Conservation (phyloP, 2,888 invertebrate species). For the Phengaris alcon region DNA sequence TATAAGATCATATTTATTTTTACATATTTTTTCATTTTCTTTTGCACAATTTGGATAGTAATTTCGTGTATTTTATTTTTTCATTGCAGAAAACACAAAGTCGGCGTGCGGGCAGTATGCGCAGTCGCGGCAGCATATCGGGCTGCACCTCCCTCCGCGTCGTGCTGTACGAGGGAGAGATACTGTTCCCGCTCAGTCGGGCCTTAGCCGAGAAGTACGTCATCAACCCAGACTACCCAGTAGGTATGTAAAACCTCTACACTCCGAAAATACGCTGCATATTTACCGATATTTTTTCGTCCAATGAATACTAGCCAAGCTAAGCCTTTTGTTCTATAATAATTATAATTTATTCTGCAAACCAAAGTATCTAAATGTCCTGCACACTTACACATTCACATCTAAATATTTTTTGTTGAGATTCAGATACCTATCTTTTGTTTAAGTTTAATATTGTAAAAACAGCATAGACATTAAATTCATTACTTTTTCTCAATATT, state of each 20-base stretch:
- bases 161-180: conserved; percentile 85
- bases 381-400: too few species aligned
- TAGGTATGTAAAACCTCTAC: conserved; percentile 51
- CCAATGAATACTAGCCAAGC: too few species aligned
- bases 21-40: neutral
- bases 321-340: too few species aligned
- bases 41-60: neutral
- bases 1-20: neutral
- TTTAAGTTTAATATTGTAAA: too few species aligned
- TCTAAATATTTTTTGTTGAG: too few species aligned
- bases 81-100: conserved; percentile 68
- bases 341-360: too few species aligned
- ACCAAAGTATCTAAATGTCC: too few species aligned
- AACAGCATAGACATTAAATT: neutral
- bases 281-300: too few species aligned
- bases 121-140: conserved; percentile 68
- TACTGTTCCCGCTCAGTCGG: conserved; percentile 88
- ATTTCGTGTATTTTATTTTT: neutral
- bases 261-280: neutral
- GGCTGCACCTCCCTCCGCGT: conserved; percentile 81
- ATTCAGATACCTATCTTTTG: too few species aligned
- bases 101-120: conserved; percentile 68
- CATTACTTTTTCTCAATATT: neutral
- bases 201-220: conserved; percentile 91
- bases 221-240: conserved; percentile 72